Percentiles rank a stretch among this genome's conserved stretches.
These are phyloP conservation scores for Calliopum simillimum DNA, from an alignment of 2,888 invertebrate species.

Conservation along the genomic window DNA sequence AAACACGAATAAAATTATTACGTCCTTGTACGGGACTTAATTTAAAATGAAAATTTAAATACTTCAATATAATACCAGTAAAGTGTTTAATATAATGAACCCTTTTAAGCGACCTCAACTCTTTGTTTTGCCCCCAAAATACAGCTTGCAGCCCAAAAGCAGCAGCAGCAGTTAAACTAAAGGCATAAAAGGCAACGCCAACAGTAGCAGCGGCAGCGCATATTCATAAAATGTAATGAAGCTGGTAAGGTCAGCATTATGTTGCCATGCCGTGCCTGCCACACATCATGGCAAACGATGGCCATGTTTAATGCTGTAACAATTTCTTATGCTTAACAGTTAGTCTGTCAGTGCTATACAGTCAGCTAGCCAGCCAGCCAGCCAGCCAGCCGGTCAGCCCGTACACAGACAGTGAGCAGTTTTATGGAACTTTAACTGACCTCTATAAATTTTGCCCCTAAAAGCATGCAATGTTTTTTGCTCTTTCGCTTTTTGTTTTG, in stretches of 20 bases:
- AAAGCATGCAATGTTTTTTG: conserved; percentile 3
- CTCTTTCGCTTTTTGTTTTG: neutral
- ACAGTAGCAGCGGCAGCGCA: neutral
- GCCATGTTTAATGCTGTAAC: conserved; percentile 8
- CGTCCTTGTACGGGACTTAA: too few species aligned
- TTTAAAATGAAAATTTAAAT: too few species aligned
- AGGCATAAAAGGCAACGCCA: too few species aligned
- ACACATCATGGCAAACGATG: too few species aligned
- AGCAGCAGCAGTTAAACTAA: neutral
- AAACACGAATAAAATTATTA: too few species aligned
- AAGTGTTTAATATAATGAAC: conserved; percentile 2
- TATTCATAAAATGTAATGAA: conserved; percentile 26
- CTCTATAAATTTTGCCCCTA: conserved; percentile 33
- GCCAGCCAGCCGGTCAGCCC: neutral
- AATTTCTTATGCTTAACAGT: neutral
- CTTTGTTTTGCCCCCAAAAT: neutral
- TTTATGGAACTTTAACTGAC: conserved; percentile 37
- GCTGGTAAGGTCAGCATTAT: conserved; percentile 24
- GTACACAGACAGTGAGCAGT: too few species aligned
- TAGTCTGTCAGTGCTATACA: neutral
- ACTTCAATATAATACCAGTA: neutral
- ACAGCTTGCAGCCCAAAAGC: neutral
- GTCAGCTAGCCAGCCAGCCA: neutral
- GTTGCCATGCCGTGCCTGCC: conserved; percentile 20
- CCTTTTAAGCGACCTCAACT: neutral